Evolutionary conservation across 2,113 vertebrate species (phyloP).

Genomic region (Ceratotherium simum): DNA sequence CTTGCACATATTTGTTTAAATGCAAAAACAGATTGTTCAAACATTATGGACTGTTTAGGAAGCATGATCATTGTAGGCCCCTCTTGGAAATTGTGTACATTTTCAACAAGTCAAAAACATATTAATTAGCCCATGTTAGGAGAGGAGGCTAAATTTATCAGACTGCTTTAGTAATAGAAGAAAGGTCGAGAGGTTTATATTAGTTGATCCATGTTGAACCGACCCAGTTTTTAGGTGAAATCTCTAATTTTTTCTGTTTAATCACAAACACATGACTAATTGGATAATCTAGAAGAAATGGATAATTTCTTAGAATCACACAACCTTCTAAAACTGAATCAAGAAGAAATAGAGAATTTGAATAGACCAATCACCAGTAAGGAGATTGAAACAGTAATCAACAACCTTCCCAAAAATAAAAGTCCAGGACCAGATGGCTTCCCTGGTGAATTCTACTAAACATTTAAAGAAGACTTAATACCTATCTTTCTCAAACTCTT

Average conservation of each 20-base stretch:
- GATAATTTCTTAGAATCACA: too few species aligned
- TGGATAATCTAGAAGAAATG: too few species aligned
- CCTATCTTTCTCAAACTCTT: too few species aligned
- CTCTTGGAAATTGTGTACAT: background rate
- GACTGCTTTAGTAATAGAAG: background rate
- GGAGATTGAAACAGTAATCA: too few species aligned
- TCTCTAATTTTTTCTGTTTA: background rate
- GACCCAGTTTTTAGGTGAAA: background rate
- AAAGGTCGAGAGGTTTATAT: background rate
- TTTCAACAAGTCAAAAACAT: background rate
- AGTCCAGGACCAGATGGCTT: too few species aligned
- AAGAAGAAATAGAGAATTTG: too few species aligned
- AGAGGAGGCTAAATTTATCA: background rate
- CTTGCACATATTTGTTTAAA: constrained; percentile 72
- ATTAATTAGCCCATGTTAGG: background rate
- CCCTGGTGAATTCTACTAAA: too few species aligned
- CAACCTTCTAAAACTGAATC: too few species aligned
- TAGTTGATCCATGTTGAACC: background rate
- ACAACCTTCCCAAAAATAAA: too few species aligned
- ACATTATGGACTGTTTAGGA: background rate
- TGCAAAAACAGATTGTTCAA: constrained; percentile 41
- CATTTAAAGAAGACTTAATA: too few species aligned
- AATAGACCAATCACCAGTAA: too few species aligned
- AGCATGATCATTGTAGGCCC: background rate
- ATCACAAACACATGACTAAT: background rate